These are phyloP conservation scores for Geococcyx californianus DNA, from an alignment of 2,113 vertebrate genomes.

Conservation along the genomic window DNA sequence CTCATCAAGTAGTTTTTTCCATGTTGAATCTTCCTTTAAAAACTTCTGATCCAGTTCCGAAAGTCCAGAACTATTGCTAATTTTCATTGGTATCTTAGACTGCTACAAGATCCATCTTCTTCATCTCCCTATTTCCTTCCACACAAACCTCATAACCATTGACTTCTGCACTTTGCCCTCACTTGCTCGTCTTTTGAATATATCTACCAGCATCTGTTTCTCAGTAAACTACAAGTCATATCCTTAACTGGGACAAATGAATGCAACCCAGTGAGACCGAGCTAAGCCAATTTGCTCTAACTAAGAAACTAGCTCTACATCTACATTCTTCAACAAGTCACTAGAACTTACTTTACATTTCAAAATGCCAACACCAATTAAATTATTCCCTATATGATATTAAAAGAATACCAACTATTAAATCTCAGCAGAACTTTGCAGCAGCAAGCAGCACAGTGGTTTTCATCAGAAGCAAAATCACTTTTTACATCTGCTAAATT, in stretches of 20 bases:
- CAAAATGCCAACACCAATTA: background rate
- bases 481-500: background rate
- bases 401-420: slow-evolving; percentile 10
- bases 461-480: slow-evolving; percentile 4
- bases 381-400: background rate
- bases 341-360: slow-evolving; percentile 7
- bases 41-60: slow-evolving; percentile 1
- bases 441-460: background rate
- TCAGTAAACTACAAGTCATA: background rate
- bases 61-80: background rate
- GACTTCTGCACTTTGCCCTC: background rate
- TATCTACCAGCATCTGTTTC: background rate
- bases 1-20: slow-evolving; percentile 22
- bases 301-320: slow-evolving; percentile 2
- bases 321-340: background rate
- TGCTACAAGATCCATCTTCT: background rate
- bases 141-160: background rate
- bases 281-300: background rate
- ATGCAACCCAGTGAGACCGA: background rate
- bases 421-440: background rate
- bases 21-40: background rate
- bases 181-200: background rate
- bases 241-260: slow-evolving; percentile 1
- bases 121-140: background rate
- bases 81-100: background rate